Evolutionary conservation across 2,797 vertebrate species (phyloP).

Genomic region (Muscicapa comitata): DNA sequence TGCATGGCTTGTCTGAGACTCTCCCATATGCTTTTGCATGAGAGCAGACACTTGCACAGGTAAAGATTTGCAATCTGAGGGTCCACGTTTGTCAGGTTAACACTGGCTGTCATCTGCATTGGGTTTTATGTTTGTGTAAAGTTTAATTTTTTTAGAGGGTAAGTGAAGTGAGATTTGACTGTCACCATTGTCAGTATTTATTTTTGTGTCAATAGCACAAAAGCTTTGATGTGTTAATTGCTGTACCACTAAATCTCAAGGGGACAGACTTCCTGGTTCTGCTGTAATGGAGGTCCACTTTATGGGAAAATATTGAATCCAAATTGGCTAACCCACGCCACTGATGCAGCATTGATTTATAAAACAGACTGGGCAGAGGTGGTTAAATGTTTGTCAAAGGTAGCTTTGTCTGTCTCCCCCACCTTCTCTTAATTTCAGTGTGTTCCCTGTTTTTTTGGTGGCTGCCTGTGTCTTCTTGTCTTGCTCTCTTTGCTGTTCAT

Average conservation of each 20-base stretch:
- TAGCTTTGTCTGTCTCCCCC: not conserved
- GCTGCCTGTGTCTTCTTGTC: not conserved
- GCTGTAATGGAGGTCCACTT: not conserved
- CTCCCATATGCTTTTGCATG: not conserved
- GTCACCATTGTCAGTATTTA: not conserved
- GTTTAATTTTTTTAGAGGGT: not conserved
- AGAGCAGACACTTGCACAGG: not conserved
- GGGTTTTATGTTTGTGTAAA: not conserved
- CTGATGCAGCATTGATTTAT: not conserved
- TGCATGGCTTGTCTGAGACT: not conserved
- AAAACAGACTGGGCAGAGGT: not conserved
- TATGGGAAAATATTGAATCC: not conserved
- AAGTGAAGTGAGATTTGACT: not conserved
- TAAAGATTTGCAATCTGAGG: not conserved
- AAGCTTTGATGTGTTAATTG: not conserved
- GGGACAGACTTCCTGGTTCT: not conserved
- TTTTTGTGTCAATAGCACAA: not conserved
- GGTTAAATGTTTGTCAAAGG: not conserved
- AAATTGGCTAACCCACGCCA: not conserved
- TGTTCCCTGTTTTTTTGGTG: not conserved
- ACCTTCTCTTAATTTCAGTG: not conserved
- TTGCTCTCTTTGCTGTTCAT: not conserved
- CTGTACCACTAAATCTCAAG: not conserved
- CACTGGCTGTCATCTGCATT: rapidly evolving
- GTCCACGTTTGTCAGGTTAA: not conserved